Evolutionary conservation across 1,140 invertebrate genomes (phyloP), one percentile per base, ranked within the genome.

Genomic region (Semibalanus balanoides): DNA sequence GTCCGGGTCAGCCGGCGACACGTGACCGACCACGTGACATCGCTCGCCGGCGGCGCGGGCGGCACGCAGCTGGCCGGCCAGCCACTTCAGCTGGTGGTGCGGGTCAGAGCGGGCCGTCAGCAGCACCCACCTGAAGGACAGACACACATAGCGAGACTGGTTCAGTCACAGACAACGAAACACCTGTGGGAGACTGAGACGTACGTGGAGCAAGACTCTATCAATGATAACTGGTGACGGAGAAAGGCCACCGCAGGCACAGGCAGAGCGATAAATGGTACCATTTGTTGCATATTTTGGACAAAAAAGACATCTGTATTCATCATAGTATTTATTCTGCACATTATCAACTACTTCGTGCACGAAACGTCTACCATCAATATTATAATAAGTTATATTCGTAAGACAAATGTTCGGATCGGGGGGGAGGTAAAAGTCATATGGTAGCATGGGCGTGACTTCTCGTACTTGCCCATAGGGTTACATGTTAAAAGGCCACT

Each of bases 11-110:
- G 96, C 96, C 0, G 97, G 96, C 0, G 96, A 96, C 80, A 99
- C 98, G 81, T 99, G 98, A 19, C 96, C 96, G 72, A 99, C 93
- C 14, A 99, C 92, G 81, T 99, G 96, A 11, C 98, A 96, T 85
- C 96, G 96, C 84, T 98, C 95, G 17, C 90, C 90, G 76, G 90
- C 93, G 81, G 94, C 90, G 85, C 99, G 97, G 0, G 96, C 95
- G 31, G 91, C 90, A 83, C 96, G 94, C 0, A 99, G 84, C 82
- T 97, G 94, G 79, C 94, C 91, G 73, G 98, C 93, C 35, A 99
- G 88, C 97, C 97, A 99, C 78, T 95, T 91, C 3, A 99, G 85
- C 83, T 99, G 93, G 22, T 91, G 93, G 0, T 93, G 93, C 3
- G 96, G 97, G 86, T 99, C 97, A 1, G 51, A 22, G 0, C 95